Evolutionary conservation across 2,888 invertebrate species (phyloP).

Genomic region (Tribolium freemani): DNA sequence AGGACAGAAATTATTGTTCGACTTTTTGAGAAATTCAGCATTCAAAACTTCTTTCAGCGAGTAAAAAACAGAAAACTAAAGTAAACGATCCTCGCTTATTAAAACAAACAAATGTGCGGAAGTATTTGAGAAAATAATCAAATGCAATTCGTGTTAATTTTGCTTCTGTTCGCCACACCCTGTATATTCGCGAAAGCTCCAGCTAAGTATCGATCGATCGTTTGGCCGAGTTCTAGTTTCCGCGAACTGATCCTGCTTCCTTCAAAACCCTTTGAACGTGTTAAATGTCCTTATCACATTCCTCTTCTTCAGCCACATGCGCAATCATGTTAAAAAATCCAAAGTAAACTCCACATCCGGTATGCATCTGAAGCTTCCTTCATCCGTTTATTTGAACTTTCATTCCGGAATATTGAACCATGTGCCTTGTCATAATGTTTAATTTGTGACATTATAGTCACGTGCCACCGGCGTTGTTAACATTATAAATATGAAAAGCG

Average conservation of each 20-base stretch:
- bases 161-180: not conserved
- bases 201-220: not conserved
- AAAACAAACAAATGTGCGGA: no score
- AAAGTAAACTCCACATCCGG: conserved; percentile 60
- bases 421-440: conserved; percentile 55
- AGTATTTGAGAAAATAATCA: no score
- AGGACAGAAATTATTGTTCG: no score
- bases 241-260: conserved; percentile 14
- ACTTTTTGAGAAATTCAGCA: no score
- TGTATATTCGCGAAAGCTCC: not conserved
- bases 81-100: no score
- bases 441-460: conserved; percentile 55
- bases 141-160: not conserved
- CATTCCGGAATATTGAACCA: conserved; percentile 56
- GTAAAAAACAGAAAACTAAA: no score
- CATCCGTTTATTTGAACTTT: conserved; percentile 58
- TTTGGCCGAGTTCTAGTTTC: conserved; percentile 13
- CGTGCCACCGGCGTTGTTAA: conserved; percentile 50
- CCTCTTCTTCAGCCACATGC: conserved; percentile 7
- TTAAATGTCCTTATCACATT: conserved; percentile 13
- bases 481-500: conserved; percentile 51
- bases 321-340: conserved; percentile 13
- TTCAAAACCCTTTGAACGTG: not conserved
- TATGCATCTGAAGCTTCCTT: conserved; percentile 52
- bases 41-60: no score